These are phyloP conservation scores for Sarcophaga peregrina DNA, from an alignment of 1,140 invertebrate species.

Conservation along the genomic window DNA sequence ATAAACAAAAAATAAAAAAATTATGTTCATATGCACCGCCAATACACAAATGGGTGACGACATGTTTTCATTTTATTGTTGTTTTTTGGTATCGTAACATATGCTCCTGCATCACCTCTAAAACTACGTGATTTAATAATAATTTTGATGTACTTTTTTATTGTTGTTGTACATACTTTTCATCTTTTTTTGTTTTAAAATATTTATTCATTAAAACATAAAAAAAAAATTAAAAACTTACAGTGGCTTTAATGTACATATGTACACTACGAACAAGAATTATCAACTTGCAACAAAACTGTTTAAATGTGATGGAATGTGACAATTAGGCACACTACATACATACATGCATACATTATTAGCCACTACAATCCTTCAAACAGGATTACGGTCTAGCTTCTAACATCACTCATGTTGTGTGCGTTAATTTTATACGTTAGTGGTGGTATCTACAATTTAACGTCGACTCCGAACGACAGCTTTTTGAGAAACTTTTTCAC, in stretches of 20 bases:
- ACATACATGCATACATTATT: too few species aligned
- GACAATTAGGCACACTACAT: too few species aligned
- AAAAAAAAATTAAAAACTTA: not conserved
- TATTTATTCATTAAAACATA: not conserved
- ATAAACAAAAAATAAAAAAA: not conserved
- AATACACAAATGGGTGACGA: constrained; percentile 29
- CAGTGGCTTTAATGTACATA: constrained; percentile 17
- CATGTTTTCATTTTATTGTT: constrained; percentile 23
- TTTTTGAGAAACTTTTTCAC: too few species aligned
- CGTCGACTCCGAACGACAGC: too few species aligned
- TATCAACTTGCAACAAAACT: too few species aligned
- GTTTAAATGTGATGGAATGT: too few species aligned
- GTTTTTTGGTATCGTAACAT: constrained; percentile 18
- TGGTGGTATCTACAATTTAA: too few species aligned
- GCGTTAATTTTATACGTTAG: too few species aligned
- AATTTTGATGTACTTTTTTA: not conserved
- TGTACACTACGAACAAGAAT: not conserved
- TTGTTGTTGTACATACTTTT: not conserved
- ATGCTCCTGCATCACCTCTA: constrained; percentile 36
- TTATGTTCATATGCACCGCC: constrained; percentile 12
- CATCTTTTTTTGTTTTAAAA: not conserved
- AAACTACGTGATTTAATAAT: constrained; percentile 33
- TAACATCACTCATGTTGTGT: too few species aligned
- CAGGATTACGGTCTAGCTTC: too few species aligned
- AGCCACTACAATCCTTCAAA: too few species aligned